Evolutionary conservation across 2,797 vertebrate species (phyloP), one percentile per base, ranked within the genome.

Genomic region (Euphonia xanthogaster): DNA sequence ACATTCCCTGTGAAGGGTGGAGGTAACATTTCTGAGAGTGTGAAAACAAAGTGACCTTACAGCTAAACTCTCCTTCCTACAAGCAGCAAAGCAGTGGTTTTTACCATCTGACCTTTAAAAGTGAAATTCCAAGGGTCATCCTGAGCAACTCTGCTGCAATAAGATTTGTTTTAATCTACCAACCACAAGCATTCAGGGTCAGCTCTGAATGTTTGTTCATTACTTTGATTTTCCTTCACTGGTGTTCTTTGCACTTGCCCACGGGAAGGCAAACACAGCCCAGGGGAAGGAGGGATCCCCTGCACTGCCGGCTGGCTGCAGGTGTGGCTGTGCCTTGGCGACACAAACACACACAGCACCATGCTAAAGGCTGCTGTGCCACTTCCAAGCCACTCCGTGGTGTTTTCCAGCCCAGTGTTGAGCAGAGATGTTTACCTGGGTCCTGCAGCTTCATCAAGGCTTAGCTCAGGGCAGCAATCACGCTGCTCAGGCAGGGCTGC

Each of bases 31-130:
- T 97, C 58, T 79, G 60, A 76, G 76, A 88, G 82, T 13, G 55
- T 68, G 78, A 94, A 96, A 96, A 95, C 91, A 95, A 91, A 94
- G 77, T 96, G 95, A 97, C 95, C 94, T 97, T 95, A 95, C 51
- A 95, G 88, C 73, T 81, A 90, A 77, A 81, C 33, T 72, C 73
- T 90, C 76, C 40, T 80, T 62, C 62, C 33, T 50, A 80, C 70
- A 75, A 75, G 76, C 65, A 80, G 68, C 44, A 88, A 57, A 92
- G 58, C 61, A 15, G 9, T 6, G 40, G 1, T 55, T 94, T 86
- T 78, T 35, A 72, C 68, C 51, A 45, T 37, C 73, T 78, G 81
- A 94, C 93, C 86, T 93, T 84, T 88, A 86, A 88, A 90, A 90
- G 54, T 12, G 6, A 75, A 94, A 90, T 83, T 93, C 62, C 90